A percentile compares a stretch with the other conserved stretches of the same genome.
Evolutionary conservation across 2,888 invertebrate genomes (phyloP).

Genomic region (Aphrophora alni): DNA sequence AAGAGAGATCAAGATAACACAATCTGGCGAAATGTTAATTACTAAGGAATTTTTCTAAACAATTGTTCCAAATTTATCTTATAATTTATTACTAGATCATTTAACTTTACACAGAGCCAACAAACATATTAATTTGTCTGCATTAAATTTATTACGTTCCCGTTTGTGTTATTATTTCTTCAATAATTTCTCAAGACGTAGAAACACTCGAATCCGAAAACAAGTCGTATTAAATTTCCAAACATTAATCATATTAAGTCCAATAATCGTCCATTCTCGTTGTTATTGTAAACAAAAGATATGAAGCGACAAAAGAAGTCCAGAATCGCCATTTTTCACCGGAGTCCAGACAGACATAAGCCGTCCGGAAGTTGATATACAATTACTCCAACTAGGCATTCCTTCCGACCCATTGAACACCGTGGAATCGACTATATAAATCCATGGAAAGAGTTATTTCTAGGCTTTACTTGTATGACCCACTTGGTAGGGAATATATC

Average conservation of each 20-base stretch:
- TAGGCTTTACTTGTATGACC: not conserved
- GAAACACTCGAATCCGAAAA: no score
- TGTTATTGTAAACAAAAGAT: not conserved
- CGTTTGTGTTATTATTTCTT: no score
- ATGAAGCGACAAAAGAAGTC: not conserved
- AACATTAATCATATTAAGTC: not conserved
- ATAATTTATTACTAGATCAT: no score
- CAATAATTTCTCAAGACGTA: no score
- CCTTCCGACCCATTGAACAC: constrained; percentile 38
- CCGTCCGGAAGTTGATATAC: constrained; percentile 35
- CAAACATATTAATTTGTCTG: no score
- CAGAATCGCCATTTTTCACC: not conserved
- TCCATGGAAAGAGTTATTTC: not conserved
- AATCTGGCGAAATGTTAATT: no score
- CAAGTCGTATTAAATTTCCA: not conserved
- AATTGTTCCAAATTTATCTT: no score
- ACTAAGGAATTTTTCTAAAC: no score
- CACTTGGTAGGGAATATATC: not conserved
- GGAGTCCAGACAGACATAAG: constrained; percentile 28
- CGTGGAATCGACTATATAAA: constrained; percentile 14
- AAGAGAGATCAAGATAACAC: no score
- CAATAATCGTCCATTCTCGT: not conserved
- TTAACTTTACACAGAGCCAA: no score
- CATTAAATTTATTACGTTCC: no score
- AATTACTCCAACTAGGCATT: constrained; percentile 32